Evolutionary conservation across 2,888 invertebrate species (phyloP), one percentile per base, ranked within the genome.

Genomic region (Microdon myrmicae): DNA sequence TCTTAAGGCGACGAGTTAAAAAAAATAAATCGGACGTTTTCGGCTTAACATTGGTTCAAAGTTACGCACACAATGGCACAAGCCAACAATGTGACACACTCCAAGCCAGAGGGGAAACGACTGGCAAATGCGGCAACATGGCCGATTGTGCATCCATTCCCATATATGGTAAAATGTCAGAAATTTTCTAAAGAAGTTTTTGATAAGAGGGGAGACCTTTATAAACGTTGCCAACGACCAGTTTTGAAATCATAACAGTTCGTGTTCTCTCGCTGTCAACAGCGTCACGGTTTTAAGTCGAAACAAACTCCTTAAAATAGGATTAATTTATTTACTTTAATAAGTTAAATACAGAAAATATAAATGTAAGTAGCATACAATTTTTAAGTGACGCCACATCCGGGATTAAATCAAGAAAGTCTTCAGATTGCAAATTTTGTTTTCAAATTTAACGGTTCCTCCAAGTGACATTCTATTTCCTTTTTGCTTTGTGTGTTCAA

Each of bases 81-180:
- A 41, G 22, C 32, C 32, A 31, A 53, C 35, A 31, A 35, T 35
- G 10, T 34, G 32, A 28, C 39, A 31, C 49, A 47, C 32, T 41
- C 51, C 51, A 28, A 58, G 47, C 45, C 32, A 64, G 58, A 64
- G 64, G 64, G 64, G 64, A 64, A 64, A 64, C 58, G 58, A 58
- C 19, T 58, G 64, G 64, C 58, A 64, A 64, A 64, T 64, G 61
- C 61, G 61, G 61, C 61, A 61, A 61, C 61, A 59, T 51, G 28
- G 56, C 56, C 48, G 61, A 61, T 61, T 58, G 58, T 64, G 66
- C 64, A 66, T 68, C 51, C 76, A 78, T 76, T 72, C 67, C 78
- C 78, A 79, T 79, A 79, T 79, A 79, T 79, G 79, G 79, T 79
- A 74, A 79, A 78, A 75, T 72, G 73, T 72, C 73, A 70, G 71